A percentile compares a stretch with the other conserved stretches of the same genome.
phyloP scores from a whole-genome alignment of 1,140 invertebrate genomes.

The Parasteatoda tepidariorum region DNA sequence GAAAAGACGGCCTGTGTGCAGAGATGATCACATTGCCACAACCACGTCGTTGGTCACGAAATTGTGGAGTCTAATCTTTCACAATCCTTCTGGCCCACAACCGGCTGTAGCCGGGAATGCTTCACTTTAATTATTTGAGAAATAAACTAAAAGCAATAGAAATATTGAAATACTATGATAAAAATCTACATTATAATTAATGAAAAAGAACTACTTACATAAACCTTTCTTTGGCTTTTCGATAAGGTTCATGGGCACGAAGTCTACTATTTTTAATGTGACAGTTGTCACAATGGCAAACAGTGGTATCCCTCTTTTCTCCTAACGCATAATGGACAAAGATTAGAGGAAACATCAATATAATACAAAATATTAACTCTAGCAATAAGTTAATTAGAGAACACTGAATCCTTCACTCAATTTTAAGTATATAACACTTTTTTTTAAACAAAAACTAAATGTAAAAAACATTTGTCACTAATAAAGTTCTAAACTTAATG shows the following conservation, averaged over 20 bases:
- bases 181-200: not conserved
- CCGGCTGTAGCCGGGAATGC: too few species aligned
- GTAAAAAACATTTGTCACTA: not conserved
- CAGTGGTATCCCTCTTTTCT: conserved; percentile 77
- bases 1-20: too few species aligned
- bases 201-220: conserved; percentile 67
- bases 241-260: conserved; percentile 86
- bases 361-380: not conserved
- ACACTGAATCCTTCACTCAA: not conserved
- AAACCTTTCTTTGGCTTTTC: conserved; percentile 78
- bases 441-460: not conserved
- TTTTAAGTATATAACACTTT: not conserved
- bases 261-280: conserved; percentile 84
- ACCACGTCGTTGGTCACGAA: too few species aligned
- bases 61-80: too few species aligned
- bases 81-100: too few species aligned
- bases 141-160: too few species aligned
- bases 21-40: too few species aligned
- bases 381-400: not conserved
- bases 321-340: conserved; percentile 73
- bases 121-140: too few species aligned
- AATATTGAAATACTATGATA: not conserved
- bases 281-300: conserved; percentile 90
- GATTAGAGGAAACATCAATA: not conserved
- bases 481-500: not conserved